These are phyloP conservation scores for Oceanites oceanicus DNA, from an alignment of 2,113 vertebrate species.

Conservation along the genomic window DNA sequence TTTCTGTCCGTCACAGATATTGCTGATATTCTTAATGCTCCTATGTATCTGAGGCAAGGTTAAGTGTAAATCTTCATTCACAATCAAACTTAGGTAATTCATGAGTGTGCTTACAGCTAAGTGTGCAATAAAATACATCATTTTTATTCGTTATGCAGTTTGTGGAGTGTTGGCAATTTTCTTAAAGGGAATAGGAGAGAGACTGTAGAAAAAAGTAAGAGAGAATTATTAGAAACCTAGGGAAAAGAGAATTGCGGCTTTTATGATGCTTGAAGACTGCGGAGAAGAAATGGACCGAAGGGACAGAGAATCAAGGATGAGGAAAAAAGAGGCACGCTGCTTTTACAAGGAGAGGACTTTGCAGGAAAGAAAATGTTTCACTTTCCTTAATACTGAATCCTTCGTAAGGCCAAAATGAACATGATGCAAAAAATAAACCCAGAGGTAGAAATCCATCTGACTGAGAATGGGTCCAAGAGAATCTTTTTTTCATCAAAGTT, in stretches of 20 bases:
- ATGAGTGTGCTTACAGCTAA: background rate
- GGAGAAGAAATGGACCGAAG: background rate
- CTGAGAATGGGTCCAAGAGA: background rate
- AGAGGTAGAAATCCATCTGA: background rate
- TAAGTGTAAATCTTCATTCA: background rate
- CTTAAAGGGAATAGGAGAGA: background rate
- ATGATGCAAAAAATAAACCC: background rate
- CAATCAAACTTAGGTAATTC: background rate
- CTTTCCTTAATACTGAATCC: background rate
- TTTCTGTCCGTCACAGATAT: background rate
- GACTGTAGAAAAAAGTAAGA: background rate
- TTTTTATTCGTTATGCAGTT: background rate
- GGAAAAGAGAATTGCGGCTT: background rate
- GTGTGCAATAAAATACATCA: background rate
- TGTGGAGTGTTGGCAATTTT: background rate
- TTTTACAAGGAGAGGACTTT: background rate
- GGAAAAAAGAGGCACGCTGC: background rate
- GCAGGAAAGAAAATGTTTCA: background rate
- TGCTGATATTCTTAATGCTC: background rate
- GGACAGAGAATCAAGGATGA: background rate
- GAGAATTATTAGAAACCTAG: background rate
- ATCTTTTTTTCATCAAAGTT: background rate
- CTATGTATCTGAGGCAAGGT: background rate
- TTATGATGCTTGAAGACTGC: background rate
- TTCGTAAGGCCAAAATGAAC: background rate